Evolutionary conservation across 2,888 invertebrate genomes (phyloP), one percentile per base, ranked within the genome.

Genomic region (Thecophora atra): DNA sequence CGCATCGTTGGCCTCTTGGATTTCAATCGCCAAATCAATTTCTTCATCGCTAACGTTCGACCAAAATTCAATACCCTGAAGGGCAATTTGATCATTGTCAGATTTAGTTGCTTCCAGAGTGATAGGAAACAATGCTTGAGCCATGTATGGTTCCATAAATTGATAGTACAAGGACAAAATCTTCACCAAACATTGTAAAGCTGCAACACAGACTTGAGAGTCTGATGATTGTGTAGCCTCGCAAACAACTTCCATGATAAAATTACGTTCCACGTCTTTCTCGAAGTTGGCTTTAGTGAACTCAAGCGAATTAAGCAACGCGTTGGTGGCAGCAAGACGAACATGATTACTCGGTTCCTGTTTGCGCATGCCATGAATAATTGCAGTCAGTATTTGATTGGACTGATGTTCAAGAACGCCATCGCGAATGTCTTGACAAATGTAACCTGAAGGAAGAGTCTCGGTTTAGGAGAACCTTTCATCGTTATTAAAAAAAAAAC

Each of bases 31-130:
- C 77, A 99, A 88, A 87, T 98, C 98, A 47, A 98, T 96, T 88
- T 99, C 99, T 88, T 99, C 99, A 87, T 99, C 99, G 83, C 99
- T 98, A 0, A 99, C 98, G 81, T 98, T 99, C 5, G 98, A 99
- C 99, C 99, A 99, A 88, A 99, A 99, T 87, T 99, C 99, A 85
- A 99, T 99, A 78, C 99, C 99, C 89, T 99, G 99, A 72, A 99
- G 90, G 21, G 97, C 94, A 70, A 99, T 94, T 79, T 98, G 98
- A 88, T 99, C 98, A 77, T 94, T 91, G 76, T 97, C 96, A 21
- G 96, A 96, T 85, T 97, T 97, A 97, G 99, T 99, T 13, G 99
- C 98, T 87, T 98, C 97, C 83, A 99, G 88, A 11, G 99, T 98
- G 73, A 99, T 99, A 37, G 99, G 97, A 87, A 99, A 99, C 21